These are phyloP conservation scores for Gallinago nigripennis DNA, from an alignment of 2,797 vertebrate genomes.

Conservation along the genomic window DNA sequence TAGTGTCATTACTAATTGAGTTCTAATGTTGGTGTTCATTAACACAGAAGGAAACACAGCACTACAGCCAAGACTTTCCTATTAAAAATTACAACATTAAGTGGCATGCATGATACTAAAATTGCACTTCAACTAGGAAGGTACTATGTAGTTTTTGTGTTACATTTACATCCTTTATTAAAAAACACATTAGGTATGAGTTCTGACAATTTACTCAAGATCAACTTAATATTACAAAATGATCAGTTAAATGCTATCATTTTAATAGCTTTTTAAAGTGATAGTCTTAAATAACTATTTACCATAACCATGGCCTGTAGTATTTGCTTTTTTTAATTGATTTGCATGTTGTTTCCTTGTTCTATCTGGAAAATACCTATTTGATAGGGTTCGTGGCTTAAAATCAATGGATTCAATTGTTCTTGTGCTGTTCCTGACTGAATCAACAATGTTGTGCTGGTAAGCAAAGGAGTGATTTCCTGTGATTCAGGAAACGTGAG, in stretches of 20 bases:
- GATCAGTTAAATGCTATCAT: background rate
- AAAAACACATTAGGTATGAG: background rate
- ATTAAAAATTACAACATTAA: background rate
- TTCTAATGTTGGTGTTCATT: slow-evolving; percentile 28
- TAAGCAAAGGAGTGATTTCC: background rate
- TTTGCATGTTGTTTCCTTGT: background rate
- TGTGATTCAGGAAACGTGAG: background rate
- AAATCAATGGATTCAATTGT: background rate
- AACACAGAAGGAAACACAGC: slow-evolving; percentile 1
- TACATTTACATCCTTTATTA: background rate
- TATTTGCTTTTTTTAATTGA: background rate
- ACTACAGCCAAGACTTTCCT: background rate
- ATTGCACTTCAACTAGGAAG: background rate
- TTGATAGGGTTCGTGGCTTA: background rate
- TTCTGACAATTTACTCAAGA: background rate
- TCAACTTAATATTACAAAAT: background rate
- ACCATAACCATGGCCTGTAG: background rate
- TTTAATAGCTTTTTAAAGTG: background rate
- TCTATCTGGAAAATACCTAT: background rate
- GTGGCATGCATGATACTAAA: background rate
- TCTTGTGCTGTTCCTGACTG: background rate
- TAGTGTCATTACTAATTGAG: slow-evolving; percentile 33
- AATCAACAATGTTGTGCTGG: background rate
- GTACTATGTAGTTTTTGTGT: background rate
- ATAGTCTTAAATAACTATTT: background rate